Evolutionary conservation across 1,140 invertebrate genomes (phyloP).

Genomic region (Fragariocoptes setiger): DNA sequence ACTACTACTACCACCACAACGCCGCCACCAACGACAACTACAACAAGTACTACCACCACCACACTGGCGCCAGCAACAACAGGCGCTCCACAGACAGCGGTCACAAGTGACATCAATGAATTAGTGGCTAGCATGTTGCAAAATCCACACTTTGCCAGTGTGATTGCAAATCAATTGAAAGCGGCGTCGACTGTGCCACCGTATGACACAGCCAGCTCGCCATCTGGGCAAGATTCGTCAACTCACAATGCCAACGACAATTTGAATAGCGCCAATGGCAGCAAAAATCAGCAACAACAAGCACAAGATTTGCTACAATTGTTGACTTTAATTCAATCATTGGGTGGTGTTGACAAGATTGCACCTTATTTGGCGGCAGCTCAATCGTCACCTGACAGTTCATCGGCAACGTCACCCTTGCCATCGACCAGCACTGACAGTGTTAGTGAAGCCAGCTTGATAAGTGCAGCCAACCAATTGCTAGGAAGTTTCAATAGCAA

Average conservation of each 20-base stretch:
- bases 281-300: background rate
- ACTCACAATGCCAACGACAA: slow-evolving; percentile 2
- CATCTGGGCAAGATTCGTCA: slow-evolving; percentile 2
- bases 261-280: slow-evolving; percentile 5
- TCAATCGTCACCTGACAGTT: background rate
- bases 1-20: background rate
- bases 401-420: background rate
- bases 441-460: background rate
- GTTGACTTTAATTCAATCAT: slow-evolving; percentile 11
- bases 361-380: slow-evolving; percentile 8
- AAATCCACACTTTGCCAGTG: slow-evolving; percentile 1
- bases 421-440: background rate
- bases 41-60: slow-evolving; percentile 8
- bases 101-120: slow-evolving; percentile 1
- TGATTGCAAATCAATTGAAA: background rate
- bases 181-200: background rate
- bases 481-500: background rate
- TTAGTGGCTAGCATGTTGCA: slow-evolving; percentile 1
- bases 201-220: background rate
- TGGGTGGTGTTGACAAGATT: slow-evolving; percentile 13
- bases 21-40: slow-evolving; percentile 7
- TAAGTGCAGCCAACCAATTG: background rate
- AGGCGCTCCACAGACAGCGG: background rate
- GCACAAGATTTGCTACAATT: slow-evolving; percentile 10
- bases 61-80: slow-evolving; percentile 6